These are phyloP conservation scores for Alectoris magna DNA, from an alignment of 2,797 vertebrate species.

Conservation along the genomic window DNA sequence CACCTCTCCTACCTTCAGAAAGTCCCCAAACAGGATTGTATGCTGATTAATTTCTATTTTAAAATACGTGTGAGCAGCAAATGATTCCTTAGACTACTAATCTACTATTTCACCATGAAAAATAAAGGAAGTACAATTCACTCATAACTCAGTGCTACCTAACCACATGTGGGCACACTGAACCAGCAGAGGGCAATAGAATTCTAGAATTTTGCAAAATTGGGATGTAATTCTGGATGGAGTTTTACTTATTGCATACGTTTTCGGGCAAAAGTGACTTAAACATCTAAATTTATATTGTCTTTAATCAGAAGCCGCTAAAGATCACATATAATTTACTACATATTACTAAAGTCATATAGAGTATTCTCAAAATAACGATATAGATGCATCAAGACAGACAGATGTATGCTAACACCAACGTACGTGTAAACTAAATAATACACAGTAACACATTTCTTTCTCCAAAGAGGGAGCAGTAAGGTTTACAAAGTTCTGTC, in stretches of 20 bases:
- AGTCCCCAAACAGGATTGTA: neutral
- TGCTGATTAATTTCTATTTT: neutral
- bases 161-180: neutral
- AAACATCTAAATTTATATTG: neutral
- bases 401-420: neutral
- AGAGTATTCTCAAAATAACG: neutral
- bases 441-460: neutral
- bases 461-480: neutral
- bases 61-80: neutral
- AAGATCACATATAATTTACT: neutral
- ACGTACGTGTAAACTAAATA: neutral
- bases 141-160: neutral
- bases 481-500: neutral
- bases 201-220: conserved; percentile 69
- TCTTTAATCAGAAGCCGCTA: neutral
- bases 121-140: neutral
- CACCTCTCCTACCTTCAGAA: neutral
- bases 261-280: conserved; percentile 33
- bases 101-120: neutral
- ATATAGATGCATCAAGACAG: neutral
- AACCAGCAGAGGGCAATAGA: conserved; percentile 77
- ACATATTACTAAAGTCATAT: neutral
- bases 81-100: neutral
- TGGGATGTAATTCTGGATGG: conserved; percentile 20
- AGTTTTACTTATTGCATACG: conserved; percentile 31